Evolutionary conservation across 1,140 invertebrate genomes (phyloP), one percentile per base, ranked within the genome.

Genomic region (Agrilus planipennis): DNA sequence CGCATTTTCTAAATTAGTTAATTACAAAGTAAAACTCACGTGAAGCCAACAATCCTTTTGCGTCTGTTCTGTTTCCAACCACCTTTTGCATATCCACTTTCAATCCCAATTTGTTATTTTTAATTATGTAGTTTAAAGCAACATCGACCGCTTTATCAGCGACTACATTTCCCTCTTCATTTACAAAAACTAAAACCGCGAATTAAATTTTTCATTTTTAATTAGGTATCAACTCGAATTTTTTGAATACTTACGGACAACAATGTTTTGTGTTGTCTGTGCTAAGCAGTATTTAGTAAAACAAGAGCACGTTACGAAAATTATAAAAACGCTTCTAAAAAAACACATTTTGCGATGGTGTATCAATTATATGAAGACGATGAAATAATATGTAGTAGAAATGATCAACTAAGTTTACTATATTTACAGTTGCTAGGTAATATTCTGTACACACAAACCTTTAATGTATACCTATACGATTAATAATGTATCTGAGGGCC

Each of bases 151-250:
- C 68, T 54, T 76, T 75, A 43, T 75, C 68, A 14, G 78, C 77
- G 5, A 81, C 65, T 17, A 67, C 64, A 55, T 82, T 81, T 28
- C 71, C 71, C 52, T 79, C 76, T 57, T 84, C 79, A 52, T 82
- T 81, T 7, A 82, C 69, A 43, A 77, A 73, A 51, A 84, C 81
- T 84, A 45, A 9, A 50, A 39, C n/a, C n/a, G n/a, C n/a, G n/a
- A n/a, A n/a, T n/a, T n/a, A n/a, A 25, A 25, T 7, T 25, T n/a
- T 25, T 7, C n/a, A 7, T 7, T 25, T 7, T 7, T 25, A 7
- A 7, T 25, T 7, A 25, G n/a, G 23, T 7, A 25, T 7, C n/a
- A 7, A 7, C n/a, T 25, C 7, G 7, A 25, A n/a, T n/a, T n/a
- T n/a, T n/a, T n/a, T n/a, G 18, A 34, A 44, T 59, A 69, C 70